Evolutionary conservation across 2,797 vertebrate genomes (phyloP), one percentile per base, ranked within the genome.

Genomic region (Setipinna tenuifilis): DNA sequence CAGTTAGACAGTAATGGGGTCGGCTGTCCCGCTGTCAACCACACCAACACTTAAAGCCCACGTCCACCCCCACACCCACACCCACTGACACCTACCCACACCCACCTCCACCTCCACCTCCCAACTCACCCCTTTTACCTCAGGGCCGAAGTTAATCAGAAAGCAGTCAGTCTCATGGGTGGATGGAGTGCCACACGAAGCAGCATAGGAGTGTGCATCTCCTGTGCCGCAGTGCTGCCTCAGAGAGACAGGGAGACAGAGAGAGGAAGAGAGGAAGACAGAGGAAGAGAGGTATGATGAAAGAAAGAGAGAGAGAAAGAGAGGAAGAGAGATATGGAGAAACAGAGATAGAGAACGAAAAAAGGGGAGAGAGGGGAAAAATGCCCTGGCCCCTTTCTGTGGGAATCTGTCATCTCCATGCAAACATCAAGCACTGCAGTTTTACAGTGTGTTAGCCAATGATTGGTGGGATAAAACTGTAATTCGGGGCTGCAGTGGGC

Each of bases 401-500:
- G 31, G 9, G 31, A 78, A 78, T 78, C 71, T 78, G 71, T 78
- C 71, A 78, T 78, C 31, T 44, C 71, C 35, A 78, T 78, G 71
- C 71, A 78, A 44, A 78, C 35, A 78, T 78, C 71, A 78, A 78
- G 71, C 71, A 21, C 71, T 78, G 71, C 71, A 78, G 71, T 44
- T 78, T 78, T 78, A 78, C 31, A 78, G 71, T 78, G 71, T 78
- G 71, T 78, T 78, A 78, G 71, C 19, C 4, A 35, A 78, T 78
- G 84, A 81, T 83, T 17, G 41, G 48, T 71, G 83, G 57, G 50
- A 46, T 86, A 83, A 85, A 85, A 84, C 71, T 83, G 85, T 85
- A 84, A 85, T 85, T 85, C 68, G n/a, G 83, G 50, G 84, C 80
- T 81, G 86, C 82, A 85, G 83, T 58, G 85, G 86, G 59, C 83